phyloP scores from a whole-genome alignment of 2,888 invertebrate genomes.

The Meghimatium bilineatum region DNA sequence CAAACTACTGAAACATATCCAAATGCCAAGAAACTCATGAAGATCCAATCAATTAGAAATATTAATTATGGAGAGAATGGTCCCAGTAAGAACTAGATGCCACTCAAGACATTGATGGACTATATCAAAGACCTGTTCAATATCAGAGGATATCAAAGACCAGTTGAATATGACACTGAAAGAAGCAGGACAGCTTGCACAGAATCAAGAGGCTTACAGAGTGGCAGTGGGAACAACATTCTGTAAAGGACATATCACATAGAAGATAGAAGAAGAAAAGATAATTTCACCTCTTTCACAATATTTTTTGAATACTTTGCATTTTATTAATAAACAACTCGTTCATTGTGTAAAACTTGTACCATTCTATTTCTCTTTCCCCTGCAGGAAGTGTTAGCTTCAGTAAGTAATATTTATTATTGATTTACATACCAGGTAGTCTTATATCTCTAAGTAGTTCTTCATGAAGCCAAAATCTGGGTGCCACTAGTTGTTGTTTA shows the following conservation, averaged over 20 bases:
- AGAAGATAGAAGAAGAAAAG: too few relatives aligned
- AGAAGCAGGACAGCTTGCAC: too few relatives aligned
- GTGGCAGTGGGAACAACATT: too few relatives aligned
- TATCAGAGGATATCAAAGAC: too few relatives aligned
- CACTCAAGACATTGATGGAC: not conserved
- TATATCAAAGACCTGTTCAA: not conserved
- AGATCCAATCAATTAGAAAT: too few relatives aligned
- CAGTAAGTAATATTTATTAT: slow-evolving; percentile 3
- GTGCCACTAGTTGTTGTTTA: too few relatives aligned
- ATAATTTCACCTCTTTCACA: not conserved
- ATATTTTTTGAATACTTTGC: not conserved
- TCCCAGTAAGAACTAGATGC: not conserved
- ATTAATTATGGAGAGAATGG: too few relatives aligned
- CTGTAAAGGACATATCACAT: too few relatives aligned
- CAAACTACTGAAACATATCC: too few relatives aligned
- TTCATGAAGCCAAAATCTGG: not conserved
- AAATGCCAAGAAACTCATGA: too few relatives aligned
- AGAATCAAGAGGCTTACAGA: too few relatives aligned
- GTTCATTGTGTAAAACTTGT: not conserved
- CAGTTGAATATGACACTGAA: too few relatives aligned
- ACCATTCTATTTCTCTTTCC: not conserved
- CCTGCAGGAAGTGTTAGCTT: slow-evolving; percentile 1
- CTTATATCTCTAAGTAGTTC: not conserved
- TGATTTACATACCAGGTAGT: not conserved
- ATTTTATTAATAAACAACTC: not conserved